Evolutionary conservation across 2,888 invertebrate species (phyloP).

Genomic region (Pilophorus perplexus): DNA sequence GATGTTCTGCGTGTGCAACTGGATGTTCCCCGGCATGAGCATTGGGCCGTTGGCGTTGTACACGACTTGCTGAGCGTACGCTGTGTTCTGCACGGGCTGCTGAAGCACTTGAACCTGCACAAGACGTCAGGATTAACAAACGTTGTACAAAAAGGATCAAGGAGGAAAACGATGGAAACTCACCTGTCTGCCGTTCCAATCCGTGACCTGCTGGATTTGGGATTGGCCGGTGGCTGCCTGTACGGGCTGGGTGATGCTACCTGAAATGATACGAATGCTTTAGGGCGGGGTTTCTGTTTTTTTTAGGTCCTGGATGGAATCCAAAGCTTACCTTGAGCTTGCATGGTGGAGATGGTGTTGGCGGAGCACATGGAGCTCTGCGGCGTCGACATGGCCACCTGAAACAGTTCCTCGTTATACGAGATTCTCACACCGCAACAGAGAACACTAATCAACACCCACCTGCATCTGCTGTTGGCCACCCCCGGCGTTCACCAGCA

Average conservation of each 20-base stretch:
- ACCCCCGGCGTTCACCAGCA: constrained; percentile 45
- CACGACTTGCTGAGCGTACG: constrained; percentile 76
- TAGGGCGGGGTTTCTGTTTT: no score
- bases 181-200: constrained; percentile 67
- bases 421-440: neutral
- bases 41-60: constrained; percentile 65
- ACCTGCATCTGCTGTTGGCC: constrained; percentile 47
- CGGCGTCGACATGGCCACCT: constrained; percentile 43
- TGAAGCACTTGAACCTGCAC: constrained; percentile 74
- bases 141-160: neutral
- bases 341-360: constrained; percentile 47
- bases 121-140: neutral
- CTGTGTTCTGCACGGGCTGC: constrained; percentile 71
- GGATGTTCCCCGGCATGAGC: constrained; percentile 76
- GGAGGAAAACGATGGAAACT: no score
- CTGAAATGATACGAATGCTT: no score
- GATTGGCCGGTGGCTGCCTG: constrained; percentile 49
- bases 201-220: constrained; percentile 55
- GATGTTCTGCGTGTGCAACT: constrained; percentile 63
- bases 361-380: constrained; percentile 44
- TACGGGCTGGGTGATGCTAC: constrained; percentile 51
- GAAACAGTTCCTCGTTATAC: neutral
- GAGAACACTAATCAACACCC: neutral
- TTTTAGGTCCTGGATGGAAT: no score
- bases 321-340: constrained; percentile 42